These are phyloP conservation scores for Drosophila sp. DNA, from an alignment of 1,140 invertebrate species.

Conservation along the genomic window DNA sequence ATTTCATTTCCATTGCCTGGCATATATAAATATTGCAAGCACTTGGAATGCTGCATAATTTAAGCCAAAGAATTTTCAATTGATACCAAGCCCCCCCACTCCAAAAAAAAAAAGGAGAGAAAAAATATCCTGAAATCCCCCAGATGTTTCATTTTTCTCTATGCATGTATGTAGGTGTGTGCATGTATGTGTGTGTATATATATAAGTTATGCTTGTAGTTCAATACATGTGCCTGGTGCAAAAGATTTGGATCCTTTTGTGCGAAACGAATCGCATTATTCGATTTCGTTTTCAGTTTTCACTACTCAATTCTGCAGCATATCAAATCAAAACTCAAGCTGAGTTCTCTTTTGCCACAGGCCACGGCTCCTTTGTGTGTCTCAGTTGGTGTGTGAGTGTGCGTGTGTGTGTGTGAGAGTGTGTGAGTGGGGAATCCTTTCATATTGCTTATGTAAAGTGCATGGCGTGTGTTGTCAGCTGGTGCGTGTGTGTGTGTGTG, in stretches of 20 bases:
- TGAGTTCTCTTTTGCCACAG: slow-evolving; percentile 35
- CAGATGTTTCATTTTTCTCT: slow-evolving; percentile 1
- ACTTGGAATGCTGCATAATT: slow-evolving; percentile 56
- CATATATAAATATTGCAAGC: slow-evolving; percentile 53
- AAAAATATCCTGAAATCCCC: neutral
- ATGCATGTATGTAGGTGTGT: neutral
- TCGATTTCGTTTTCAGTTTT: slow-evolving; percentile 59
- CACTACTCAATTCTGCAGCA: slow-evolving; percentile 41
- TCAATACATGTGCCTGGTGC: slow-evolving; percentile 46
- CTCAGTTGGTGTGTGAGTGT: neutral
- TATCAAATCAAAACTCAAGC: slow-evolving; percentile 63
- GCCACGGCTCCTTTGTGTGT: slow-evolving; percentile 26
- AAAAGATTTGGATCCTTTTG: slow-evolving; percentile 40
- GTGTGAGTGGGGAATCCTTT: slow-evolving; percentile 43
- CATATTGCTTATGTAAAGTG: slow-evolving; percentile 52
- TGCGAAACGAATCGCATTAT: slow-evolving; percentile 41
- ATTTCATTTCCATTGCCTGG: neutral
- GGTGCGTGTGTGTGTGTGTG: neutral
- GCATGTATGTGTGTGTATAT: neutral
- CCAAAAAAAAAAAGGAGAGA: neutral
- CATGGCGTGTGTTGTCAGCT: slow-evolving; percentile 41
- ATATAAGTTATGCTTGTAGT: slow-evolving; percentile 50
- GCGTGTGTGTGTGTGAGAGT: neutral
- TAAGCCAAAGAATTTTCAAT: slow-evolving; percentile 51
- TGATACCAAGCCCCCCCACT: slow-evolving; percentile 1